These are phyloP conservation scores for Troilus luridus DNA, from an alignment of 2,888 invertebrate species.

Conservation along the genomic window DNA sequence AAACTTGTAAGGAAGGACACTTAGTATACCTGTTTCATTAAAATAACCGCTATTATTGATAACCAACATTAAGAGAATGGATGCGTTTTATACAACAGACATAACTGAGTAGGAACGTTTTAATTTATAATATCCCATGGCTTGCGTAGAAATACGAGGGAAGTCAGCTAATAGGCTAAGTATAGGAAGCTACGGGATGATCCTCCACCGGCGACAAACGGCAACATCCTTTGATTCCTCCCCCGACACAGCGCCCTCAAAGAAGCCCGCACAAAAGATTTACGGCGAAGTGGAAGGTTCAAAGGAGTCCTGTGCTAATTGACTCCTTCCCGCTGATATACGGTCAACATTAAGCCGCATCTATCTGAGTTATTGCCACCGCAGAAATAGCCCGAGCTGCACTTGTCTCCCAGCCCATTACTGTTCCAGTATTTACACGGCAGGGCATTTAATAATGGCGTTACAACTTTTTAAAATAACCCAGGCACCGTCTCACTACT, in stretches of 20 bases:
- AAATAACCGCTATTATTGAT: neutral
- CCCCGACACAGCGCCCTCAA: constrained; percentile 32
- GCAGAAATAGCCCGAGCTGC: neutral
- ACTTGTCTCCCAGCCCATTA: constrained; percentile 3
- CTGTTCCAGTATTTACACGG: neutral
- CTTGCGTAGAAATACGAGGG: neutral
- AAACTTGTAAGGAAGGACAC: neutral
- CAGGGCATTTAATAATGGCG: neutral
- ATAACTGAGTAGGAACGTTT: neutral
- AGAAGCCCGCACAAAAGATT: constrained; percentile 21
- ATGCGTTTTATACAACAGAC: neutral
- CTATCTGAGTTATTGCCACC: constrained; percentile 4
- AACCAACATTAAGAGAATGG: too few species aligned
- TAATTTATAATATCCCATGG: neutral
- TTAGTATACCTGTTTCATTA: neutral
- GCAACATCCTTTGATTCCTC: constrained; percentile 39
- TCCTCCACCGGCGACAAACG: neutral
- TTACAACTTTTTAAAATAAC: neutral
- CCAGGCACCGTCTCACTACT: neutral
- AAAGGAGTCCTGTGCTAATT: neutral
- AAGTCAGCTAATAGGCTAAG: neutral
- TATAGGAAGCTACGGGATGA: neutral
- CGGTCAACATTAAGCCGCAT: constrained; percentile 23
- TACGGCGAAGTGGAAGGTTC: constrained; percentile 1
- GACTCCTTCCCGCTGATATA: constrained; percentile 44